Base-by-base conservation (phyloP, 2,113 vertebrate species). In the Phalacrocorax brasilianus region DNA sequence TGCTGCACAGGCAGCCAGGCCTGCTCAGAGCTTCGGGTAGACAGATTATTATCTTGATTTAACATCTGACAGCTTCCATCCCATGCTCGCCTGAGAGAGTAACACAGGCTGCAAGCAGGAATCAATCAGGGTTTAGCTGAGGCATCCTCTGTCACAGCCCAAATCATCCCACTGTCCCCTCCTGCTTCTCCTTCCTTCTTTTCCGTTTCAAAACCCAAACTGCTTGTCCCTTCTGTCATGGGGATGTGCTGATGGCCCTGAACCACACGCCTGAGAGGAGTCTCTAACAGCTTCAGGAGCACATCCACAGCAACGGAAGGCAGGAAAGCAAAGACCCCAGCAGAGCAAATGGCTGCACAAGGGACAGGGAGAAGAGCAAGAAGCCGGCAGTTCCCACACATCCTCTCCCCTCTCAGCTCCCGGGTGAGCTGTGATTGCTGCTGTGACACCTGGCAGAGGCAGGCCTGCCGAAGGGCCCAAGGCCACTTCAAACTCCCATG, bases 31-130 rank as follows among this genome's bases (percentile, higher is more conserved):
- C 88, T 89, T 52, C 2, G 56, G 80, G 78, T 11, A 87, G 80
- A 61, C 76, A 73, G 85, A 74, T 74, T 70, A 91, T 78, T 52
- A 74, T 91, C 92, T 87, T 62, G 65, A 89, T 94, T 91, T 81
- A 74, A 55, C 83, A 84, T 70, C 96, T 59, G 68, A 81, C 79
- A 77, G 91, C 93, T 91, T 50, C 93, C 88, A 82, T 66, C 63
- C 91, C 66, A 35, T 2, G 53, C 95, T 88, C 3, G 4, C 79
- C 70, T 1, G n/a, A 53, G 93, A 86, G 50, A 45, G 42, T 30
- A 44, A 44, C 7, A 1, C 92, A 30, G 82, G 58, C 91, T 73
- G 92, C 55, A 5, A 28, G 83, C 71, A 38, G 88, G 59, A 71
- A 79, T 80, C 82, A 10, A 5, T 70, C 74, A 49, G 91, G 72